Conservation (phyloP, 2,113 vertebrate species). For the Rhabdornis inornatus region DNA sequence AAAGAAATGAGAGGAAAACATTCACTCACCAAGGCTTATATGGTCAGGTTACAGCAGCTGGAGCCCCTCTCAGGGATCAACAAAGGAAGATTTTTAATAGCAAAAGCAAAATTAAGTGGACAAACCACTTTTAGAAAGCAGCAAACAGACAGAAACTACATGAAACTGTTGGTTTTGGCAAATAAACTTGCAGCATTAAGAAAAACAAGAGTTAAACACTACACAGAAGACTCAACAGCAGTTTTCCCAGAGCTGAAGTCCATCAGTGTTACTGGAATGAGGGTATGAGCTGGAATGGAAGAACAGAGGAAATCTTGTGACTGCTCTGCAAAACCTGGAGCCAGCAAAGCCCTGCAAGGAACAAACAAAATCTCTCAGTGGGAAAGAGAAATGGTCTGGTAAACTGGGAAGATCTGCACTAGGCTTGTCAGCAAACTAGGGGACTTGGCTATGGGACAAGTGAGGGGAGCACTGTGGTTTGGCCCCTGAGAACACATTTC, state of each 20-base stretch:
- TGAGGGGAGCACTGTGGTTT: background rate
- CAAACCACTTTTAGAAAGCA: background rate
- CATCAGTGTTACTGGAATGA: background rate
- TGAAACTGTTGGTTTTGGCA: background rate
- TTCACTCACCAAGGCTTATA: accelerated
- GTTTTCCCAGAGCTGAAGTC: background rate
- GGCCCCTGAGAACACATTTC: background rate
- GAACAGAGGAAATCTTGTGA: background rate
- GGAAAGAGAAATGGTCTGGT: background rate
- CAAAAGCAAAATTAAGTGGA: background rate
- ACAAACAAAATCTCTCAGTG: background rate
- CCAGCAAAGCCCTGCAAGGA: background rate
- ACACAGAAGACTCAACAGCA: background rate
- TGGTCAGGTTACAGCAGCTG: background rate
- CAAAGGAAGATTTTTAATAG: background rate
- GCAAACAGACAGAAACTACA: background rate
- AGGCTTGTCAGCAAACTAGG: background rate
- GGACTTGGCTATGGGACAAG: background rate
- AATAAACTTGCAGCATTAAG: background rate
- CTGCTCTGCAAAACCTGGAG: background rate
- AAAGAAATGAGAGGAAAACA: background rate
- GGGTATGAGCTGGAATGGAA: background rate
- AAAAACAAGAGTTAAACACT: background rate
- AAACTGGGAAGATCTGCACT: background rate
- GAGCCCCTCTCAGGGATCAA: background rate